Conservation (phyloP, 2,113 vertebrate species). For the Telmatochromis brichardi region DNA sequence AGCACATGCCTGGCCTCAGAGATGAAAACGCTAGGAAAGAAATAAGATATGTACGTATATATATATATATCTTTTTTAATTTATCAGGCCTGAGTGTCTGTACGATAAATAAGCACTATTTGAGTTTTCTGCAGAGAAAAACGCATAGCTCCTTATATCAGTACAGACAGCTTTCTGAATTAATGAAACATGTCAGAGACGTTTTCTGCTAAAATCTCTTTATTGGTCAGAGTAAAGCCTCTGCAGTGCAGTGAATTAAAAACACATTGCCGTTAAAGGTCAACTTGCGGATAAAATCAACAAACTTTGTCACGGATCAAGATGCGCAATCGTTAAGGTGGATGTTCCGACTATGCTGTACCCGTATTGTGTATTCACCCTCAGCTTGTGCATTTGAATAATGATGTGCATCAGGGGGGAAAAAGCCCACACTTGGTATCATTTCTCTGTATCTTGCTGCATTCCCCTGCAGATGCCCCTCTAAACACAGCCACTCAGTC, state of each 20-base stretch:
- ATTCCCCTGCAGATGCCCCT: background rate
- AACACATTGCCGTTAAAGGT: slow-evolving; percentile 42
- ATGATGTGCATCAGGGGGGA: background rate
- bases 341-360: background rate
- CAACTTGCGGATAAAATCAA: slow-evolving; percentile 1
- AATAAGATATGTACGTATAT: background rate
- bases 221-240: background rate
- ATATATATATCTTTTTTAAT: background rate
- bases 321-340: background rate
- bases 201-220: slow-evolving; percentile 2
- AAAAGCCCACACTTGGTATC: background rate
- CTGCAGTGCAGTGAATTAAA: slow-evolving; percentile 20
- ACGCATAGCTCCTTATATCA: background rate
- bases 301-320: slow-evolving; percentile 38
- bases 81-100: background rate
- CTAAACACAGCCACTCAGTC: background rate
- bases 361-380: background rate
- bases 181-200: background rate
- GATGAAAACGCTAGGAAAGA: background rate
- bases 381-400: slow-evolving; percentile 26
- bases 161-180: background rate
- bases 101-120: slow-evolving; percentile 10
- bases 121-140: background rate
- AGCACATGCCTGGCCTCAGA: background rate
- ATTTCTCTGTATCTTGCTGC: background rate